These are phyloP conservation scores for Neoarius graeffei DNA, from an alignment of 2,113 vertebrate species.

Conservation along the genomic window DNA sequence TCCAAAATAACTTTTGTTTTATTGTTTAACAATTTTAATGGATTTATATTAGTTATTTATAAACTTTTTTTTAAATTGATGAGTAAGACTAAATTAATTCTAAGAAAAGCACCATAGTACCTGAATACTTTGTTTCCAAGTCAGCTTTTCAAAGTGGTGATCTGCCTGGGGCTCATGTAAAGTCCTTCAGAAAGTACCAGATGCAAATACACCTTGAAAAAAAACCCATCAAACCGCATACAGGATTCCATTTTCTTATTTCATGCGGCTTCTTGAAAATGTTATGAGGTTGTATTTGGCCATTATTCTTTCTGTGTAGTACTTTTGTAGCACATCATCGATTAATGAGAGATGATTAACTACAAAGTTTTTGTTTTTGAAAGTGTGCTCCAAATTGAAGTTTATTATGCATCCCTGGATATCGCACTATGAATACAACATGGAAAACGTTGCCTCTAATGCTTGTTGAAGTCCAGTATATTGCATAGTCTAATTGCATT, in stretches of 20 bases:
- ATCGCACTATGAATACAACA: not conserved
- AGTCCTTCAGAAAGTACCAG: not conserved
- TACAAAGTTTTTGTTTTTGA: not conserved
- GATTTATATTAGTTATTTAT: not conserved
- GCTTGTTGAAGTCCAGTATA: conserved; percentile 11
- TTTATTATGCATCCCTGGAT: not conserved
- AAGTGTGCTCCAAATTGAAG: not conserved
- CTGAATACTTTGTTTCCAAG: not conserved
- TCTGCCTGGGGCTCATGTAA: not conserved
- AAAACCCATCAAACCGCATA: not conserved
- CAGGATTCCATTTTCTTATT: not conserved
- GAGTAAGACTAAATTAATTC: not conserved
- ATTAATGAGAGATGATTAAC: not conserved
- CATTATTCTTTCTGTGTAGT: not conserved
- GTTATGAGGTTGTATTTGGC: not conserved
- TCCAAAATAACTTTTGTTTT: not conserved
- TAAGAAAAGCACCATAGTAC: not conserved
- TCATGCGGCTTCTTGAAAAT: not conserved
- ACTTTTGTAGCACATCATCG: not conserved
- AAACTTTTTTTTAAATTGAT: not conserved
- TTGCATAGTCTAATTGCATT: not conserved
- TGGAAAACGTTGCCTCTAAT: not conserved
- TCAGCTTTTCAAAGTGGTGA: not conserved
- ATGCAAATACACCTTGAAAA: not conserved
- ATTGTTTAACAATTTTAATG: not conserved